A percentile compares a stretch with the other conserved stretches of the same genome.
Conservation (phyloP, 2,797 vertebrate species). For the Eulemur albifrons region DNA sequence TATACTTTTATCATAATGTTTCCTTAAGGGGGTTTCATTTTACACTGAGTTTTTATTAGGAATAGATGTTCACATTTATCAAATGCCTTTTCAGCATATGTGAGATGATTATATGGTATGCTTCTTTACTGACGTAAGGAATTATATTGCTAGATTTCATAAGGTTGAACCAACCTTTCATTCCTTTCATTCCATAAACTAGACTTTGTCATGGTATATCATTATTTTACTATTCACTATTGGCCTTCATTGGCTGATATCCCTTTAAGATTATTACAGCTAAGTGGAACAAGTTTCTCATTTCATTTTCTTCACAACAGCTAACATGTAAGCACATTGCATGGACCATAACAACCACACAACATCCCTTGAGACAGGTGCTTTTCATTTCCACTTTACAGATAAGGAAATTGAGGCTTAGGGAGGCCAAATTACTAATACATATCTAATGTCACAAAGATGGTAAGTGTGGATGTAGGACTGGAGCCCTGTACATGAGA, state of each 20-base stretch:
- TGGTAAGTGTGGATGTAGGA: not conserved
- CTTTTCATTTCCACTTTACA: not conserved
- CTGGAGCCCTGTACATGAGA: not conserved
- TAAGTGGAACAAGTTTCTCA: slow-evolving; percentile 34
- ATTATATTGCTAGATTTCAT: slow-evolving; percentile 28
- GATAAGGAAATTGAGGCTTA: slow-evolving; percentile 43
- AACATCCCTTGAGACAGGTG: not conserved
- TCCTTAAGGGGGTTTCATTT: not conserved
- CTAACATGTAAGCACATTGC: not conserved
- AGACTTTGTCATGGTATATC: not conserved
- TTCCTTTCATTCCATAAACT: slow-evolving; percentile 43
- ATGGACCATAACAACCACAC: not conserved
- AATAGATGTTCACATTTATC: not conserved
- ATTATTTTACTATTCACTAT: not conserved
- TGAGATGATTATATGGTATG: slow-evolving; percentile 27
- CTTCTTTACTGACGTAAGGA: slow-evolving; percentile 4
- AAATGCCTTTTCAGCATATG: not conserved
- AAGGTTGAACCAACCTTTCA: slow-evolving; percentile 51
- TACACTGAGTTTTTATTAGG: slow-evolving; percentile 39
- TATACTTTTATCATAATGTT: not conserved
- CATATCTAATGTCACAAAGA: not conserved
- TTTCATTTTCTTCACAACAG: slow-evolving; percentile 63
- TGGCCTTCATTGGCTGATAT: slow-evolving; percentile 3
- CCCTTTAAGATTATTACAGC: slow-evolving; percentile 23
- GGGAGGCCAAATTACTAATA: not conserved